Percentiles rank a stretch among this genome's conserved stretches.
Evolutionary conservation across 2,113 vertebrate genomes (phyloP).

Genomic region (Triplophysa dalaica): DNA sequence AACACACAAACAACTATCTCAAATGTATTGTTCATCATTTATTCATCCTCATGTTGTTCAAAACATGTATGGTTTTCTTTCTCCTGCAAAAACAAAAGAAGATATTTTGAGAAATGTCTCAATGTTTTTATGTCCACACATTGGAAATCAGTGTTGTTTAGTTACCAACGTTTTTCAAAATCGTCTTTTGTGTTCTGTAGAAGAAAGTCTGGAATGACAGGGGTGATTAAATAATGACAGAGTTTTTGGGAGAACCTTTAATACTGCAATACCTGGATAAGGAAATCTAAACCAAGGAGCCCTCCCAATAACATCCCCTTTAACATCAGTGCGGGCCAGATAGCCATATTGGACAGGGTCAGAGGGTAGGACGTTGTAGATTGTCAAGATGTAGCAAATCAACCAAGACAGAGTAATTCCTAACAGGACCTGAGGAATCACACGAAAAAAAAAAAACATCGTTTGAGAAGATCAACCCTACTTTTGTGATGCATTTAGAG

Average conservation of each 20-base stretch:
- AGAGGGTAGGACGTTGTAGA: slow-evolving; percentile 75
- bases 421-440: slow-evolving; percentile 82
- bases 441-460: background rate
- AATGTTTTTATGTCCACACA: too few species aligned
- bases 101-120: too few species aligned
- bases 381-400: slow-evolving; percentile 83
- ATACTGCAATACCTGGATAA: slow-evolving; percentile 82
- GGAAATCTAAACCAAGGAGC: slow-evolving; percentile 92
- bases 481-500: background rate
- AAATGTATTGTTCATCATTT: background rate
- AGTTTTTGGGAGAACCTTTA: too few species aligned
- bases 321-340: slow-evolving; percentile 86
- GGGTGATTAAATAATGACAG: too few species aligned
- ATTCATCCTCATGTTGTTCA: too few species aligned
- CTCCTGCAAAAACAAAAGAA: too few species aligned
- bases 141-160: too few species aligned
- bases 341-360: slow-evolving; percentile 79
- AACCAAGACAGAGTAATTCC: slow-evolving; percentile 90
- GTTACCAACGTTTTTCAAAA: too few species aligned
- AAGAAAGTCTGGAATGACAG: too few species aligned
- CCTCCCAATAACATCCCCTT: slow-evolving; percentile 75
- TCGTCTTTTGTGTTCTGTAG: too few species aligned
- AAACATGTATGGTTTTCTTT: too few species aligned
- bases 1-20: background rate
- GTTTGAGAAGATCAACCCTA: background rate